Percentiles rank a stretch among this genome's conserved stretches.
phyloP scores from a whole-genome alignment of 1,140 invertebrate genomes.

The Procambarus virginalis region DNA sequence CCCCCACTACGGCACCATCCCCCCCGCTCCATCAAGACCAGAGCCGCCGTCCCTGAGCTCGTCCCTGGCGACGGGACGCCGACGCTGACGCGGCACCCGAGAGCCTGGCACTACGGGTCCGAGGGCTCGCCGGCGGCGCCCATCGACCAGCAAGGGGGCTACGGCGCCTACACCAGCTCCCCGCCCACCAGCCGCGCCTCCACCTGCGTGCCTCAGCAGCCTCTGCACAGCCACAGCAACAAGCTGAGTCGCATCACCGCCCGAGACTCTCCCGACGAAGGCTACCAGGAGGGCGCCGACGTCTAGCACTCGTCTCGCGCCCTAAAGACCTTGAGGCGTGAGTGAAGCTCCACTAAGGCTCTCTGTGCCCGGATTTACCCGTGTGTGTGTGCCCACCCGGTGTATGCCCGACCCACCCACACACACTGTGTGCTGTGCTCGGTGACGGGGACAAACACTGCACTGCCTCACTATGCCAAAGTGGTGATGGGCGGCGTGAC shows the following conservation, averaged over 20 bases:
- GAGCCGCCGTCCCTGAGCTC: conserved; percentile 46
- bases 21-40: conserved; percentile 56
- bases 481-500: background rate
- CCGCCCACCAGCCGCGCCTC: conserved; percentile 16
- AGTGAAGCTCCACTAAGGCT: background rate
- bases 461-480: too few species aligned
- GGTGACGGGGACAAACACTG: too few species aligned
- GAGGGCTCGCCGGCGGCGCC: conserved; percentile 28
- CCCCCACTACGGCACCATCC: conserved; percentile 63
- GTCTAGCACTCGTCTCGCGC: conserved; percentile 77
- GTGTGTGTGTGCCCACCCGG: background rate
- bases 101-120: conserved; percentile 49
- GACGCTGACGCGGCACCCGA: conserved; percentile 29
- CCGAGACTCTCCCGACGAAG: conserved; percentile 89
- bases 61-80: conserved; percentile 63
- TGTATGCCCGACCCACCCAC: background rate
- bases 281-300: conserved; percentile 93
- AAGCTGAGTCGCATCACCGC: conserved; percentile 76
- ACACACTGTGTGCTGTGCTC: background rate
- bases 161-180: background rate
- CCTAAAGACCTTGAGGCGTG: background rate
- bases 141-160: conserved; percentile 1
- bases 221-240: conserved; percentile 63
- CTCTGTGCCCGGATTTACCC: background rate
- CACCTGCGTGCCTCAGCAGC: conserved; percentile 56